Percentiles rank a stretch among this genome's conserved stretches.
Conservation (phyloP, 2,113 vertebrate species). For the Caloenas nicobarica region DNA sequence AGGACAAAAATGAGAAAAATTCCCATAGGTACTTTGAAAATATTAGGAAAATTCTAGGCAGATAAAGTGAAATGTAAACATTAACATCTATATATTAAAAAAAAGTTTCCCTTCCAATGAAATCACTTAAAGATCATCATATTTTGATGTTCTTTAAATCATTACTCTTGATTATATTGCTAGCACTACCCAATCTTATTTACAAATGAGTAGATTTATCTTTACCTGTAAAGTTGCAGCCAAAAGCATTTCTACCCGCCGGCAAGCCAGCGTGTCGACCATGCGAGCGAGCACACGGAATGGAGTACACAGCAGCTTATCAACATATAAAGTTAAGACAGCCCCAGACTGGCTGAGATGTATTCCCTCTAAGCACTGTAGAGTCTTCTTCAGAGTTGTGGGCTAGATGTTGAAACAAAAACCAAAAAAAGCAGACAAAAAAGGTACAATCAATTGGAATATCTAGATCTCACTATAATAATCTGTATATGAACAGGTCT, state of each 20-base stretch:
- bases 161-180: neutral
- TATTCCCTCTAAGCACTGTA: constrained; percentile 97
- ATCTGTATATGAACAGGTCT: neutral
- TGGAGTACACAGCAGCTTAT: constrained; percentile 90
- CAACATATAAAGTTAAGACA: constrained; percentile 90
- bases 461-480: neutral
- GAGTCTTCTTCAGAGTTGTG: constrained; percentile 89
- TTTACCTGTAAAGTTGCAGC: constrained; percentile 92
- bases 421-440: neutral
- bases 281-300: constrained; percentile 93
- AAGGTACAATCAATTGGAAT: neutral
- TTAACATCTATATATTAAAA: fast-evolving
- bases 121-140: neutral
- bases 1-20: neutral
- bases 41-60: neutral
- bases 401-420: constrained; percentile 74
- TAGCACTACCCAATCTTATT: neutral
- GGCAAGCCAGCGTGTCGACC: constrained; percentile 95
- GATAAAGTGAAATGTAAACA: neutral
- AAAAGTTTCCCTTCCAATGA: fast-evolving
- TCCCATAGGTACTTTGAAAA: neutral
- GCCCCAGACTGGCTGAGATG: constrained; percentile 97
- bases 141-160: neutral
- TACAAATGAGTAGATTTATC: fast-evolving
- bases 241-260: constrained; percentile 96